Base-by-base conservation (phyloP, 1,140 invertebrate species). In the Phthorimaea operculella region DNA sequence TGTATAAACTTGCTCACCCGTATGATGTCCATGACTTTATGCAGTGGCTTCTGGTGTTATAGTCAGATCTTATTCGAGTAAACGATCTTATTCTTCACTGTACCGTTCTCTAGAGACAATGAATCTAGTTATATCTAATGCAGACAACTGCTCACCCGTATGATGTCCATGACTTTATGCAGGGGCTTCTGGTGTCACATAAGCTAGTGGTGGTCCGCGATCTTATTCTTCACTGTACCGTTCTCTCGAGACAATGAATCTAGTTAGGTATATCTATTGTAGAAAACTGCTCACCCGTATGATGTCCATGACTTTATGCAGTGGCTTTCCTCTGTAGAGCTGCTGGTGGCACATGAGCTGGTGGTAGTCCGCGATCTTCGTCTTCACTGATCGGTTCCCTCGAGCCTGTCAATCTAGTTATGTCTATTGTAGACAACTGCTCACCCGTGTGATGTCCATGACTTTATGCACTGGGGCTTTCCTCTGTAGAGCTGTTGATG, bases 21-120 rank as follows among this genome's bases (percentile, higher is more conserved):
- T 28, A 86, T 77, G 21, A 86, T 75, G 61, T 85, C 79, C 85
- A 86, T 86, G 8, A 86, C 79, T 63, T 74, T 80, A 53, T 83
- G 73, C 10, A 86, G 56, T 2, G 83, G 85, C 60, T 86, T 86
- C 42, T n/a, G n/a, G n/a, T n/a, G n/a, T n/a, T n/a, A n/a, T n/a
- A n/a, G n/a, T n/a, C n/a, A n/a, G n/a, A n/a, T n/a, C n/a, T n/a
- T n/a, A n/a, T n/a, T n/a, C n/a, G n/a, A n/a, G n/a, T n/a, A n/a
- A n/a, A n/a, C n/a, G n/a, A n/a, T n/a, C n/a, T n/a, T n/a, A n/a
- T n/a, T n/a, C n/a, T n/a, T n/a, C n/a, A n/a, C n/a, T n/a, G n/a
- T n/a, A n/a, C n/a, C n/a, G n/a, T n/a, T n/a, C n/a, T n/a, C n/a
- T n/a, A n/a, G n/a, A n/a, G n/a, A n/a, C n/a, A n/a, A n/a, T n/a